A percentile compares a stretch with the other conserved stretches of the same genome.
Evolutionary conservation across 1,140 invertebrate species (phyloP).

Genomic region (Sitophilus oryzae): DNA sequence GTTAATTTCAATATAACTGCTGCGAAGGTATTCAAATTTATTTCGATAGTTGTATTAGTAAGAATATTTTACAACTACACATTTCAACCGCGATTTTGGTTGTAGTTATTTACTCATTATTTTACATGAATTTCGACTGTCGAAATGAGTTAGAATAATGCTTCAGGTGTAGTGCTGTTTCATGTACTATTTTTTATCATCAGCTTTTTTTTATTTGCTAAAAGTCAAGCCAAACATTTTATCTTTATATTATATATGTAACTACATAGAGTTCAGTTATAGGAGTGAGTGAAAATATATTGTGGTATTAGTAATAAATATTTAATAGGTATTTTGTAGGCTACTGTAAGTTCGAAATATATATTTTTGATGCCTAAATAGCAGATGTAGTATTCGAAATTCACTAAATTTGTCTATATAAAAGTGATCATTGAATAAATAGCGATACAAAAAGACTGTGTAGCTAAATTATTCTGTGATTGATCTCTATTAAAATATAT

Average conservation of each 20-base stretch:
- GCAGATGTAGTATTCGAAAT: too few species aligned
- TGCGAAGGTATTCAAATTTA: too few species aligned
- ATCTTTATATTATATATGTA: neutral
- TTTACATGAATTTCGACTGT: too few species aligned
- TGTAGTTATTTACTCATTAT: too few species aligned
- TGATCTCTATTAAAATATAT: too few species aligned
- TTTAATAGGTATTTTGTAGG: constrained; percentile 2
- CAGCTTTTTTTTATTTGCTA: constrained; percentile 3
- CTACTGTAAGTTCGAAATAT: neutral
- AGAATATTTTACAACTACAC: too few species aligned
- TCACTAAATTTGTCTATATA: too few species aligned
- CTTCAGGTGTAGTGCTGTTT: constrained; percentile 1
- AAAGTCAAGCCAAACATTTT: neutral
- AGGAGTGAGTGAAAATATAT: neutral
- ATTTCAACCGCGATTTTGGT: too few species aligned
- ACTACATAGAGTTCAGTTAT: constrained; percentile 4
- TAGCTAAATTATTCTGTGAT: too few species aligned
- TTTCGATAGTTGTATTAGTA: too few species aligned
- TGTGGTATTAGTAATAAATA: constrained; percentile 4
- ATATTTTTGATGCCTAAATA: neutral
- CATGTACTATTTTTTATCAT: constrained; percentile 3
- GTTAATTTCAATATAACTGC: too few species aligned
- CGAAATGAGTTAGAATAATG: too few species aligned
- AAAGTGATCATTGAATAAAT: neutral
- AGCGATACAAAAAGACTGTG: neutral